Evolutionary conservation across 2,888 invertebrate genomes (phyloP), one percentile per base, ranked within the genome.

Genomic region (Ligdia adustata): DNA sequence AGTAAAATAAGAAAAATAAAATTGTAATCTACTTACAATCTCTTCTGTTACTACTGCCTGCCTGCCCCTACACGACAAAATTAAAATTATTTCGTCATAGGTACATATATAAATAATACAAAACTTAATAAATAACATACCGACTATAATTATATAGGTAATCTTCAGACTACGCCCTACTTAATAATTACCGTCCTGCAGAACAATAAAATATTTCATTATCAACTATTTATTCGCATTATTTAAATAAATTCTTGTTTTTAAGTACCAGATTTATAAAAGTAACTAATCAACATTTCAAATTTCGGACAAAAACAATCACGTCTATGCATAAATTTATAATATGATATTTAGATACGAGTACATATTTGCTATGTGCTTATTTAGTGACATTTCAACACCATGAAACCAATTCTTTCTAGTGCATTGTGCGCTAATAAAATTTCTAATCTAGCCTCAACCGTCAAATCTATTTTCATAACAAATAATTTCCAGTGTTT

Each of bases 361-460:
- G 45, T 45, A 51, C 48, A 49, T 43, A 45, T 45, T 32, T 18
- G 27, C 39, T 44, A 26, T 56, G 56, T 55, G 57, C 52, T 49
- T 54, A 35, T 9, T 48, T 52, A 43, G 59, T 59, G 57, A 52
- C 29, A 46, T 47, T 45, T 54, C 35, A 58, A 54, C 45, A 47
- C 38, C 38, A 46, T 48, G 38, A 48, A 54, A 51, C 52, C 45
- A 44, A 53, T 58, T 53, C 44, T 44, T 51, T 24, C 44, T 58
- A 55, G 58, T 58, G 58, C 58, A 58, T 53, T 53, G 49, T 55
- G 58, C 49, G 53, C 46, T 40, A 35, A 57, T 41, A 47, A 37
- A 38, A 34, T 41, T 39, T 44, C 48, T 55, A 44, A 47, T 28
- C 41, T 40, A 52, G 34, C 29, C 15, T 45, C 38, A 18, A 43